Conservation (phyloP, 1,140 invertebrate species). For the Anoplophora glabripennis region DNA sequence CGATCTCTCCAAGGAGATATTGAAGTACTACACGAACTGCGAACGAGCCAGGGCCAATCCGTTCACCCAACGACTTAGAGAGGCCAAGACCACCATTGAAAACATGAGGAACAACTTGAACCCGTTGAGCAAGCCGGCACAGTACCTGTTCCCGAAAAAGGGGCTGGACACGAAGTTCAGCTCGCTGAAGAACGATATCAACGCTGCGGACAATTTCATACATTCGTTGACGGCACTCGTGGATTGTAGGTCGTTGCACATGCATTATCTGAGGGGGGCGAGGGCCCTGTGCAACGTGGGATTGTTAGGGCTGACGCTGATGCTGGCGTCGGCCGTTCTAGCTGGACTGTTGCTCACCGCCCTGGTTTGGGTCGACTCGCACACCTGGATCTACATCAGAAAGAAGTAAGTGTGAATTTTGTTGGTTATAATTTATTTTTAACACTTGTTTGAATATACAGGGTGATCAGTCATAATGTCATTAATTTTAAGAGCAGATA, state of each 20-base stretch:
- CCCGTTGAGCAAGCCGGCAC: conserved; percentile 56
- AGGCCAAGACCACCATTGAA: conserved; percentile 69
- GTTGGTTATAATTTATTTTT: too few relatives aligned
- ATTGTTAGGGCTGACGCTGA: conserved; percentile 75
- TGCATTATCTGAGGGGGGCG: conserved; percentile 73
- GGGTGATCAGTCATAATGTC: too few relatives aligned
- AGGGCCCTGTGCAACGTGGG: conserved; percentile 77
- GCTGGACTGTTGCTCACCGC: conserved; percentile 86
- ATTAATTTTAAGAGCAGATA: too few relatives aligned
- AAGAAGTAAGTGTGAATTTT: conserved; percentile 65
- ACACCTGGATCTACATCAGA: conserved; percentile 94
- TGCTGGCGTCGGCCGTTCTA: conserved; percentile 78
- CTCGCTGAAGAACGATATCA: conserved; percentile 68
- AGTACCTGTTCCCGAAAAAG: conserved; percentile 56
- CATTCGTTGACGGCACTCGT: conserved; percentile 65
- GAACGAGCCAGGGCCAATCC: conserved; percentile 74
- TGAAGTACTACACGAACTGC: conserved; percentile 81
- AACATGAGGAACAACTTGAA: conserved; percentile 64
- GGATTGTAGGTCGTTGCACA: conserved; percentile 76
- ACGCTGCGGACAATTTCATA: conserved; percentile 60
- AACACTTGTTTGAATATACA: too few relatives aligned
- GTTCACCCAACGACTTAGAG: conserved; percentile 71
- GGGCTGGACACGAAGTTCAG: conserved; percentile 46
- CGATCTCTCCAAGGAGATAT: conserved; percentile 57
- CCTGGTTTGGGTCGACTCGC: conserved; percentile 89